Percentiles rank a stretch among this genome's conserved stretches.
Evolutionary conservation across 1,140 invertebrate species (phyloP).

Genomic region (Lepidurus apus): DNA sequence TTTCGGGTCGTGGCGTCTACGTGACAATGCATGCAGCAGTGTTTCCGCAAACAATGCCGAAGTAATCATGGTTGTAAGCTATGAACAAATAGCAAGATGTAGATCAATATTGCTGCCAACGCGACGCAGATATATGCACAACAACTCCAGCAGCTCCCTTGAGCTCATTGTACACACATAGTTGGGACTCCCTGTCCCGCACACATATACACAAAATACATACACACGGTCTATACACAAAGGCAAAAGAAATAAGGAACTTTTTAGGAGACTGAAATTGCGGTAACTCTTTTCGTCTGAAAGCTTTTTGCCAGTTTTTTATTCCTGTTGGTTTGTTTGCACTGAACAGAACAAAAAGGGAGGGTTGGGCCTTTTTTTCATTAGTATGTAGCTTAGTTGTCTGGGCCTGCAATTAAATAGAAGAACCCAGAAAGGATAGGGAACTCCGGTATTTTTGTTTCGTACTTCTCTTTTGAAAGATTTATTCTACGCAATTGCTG

Average conservation of each 20-base stretch:
- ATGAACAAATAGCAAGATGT: not conserved
- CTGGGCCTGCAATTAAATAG: no score
- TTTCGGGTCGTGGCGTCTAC: not conserved
- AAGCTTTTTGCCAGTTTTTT: no score
- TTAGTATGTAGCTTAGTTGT: no score
- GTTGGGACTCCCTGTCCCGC: not conserved
- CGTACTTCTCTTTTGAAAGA: no score
- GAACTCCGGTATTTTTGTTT: no score
- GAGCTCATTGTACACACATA: not conserved
- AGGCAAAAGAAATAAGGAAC: not conserved
- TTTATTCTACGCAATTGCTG: no score
- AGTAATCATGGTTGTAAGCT: slow-evolving; percentile 7
- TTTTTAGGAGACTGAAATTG: not conserved
- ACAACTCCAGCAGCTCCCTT: not conserved
- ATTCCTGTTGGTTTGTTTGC: no score
- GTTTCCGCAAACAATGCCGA: slow-evolving; percentile 14
- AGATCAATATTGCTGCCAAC: slow-evolving; percentile 16
- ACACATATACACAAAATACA: not conserved
- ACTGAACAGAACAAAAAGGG: no score
- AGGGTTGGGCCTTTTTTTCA: no score
- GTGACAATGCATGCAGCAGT: not conserved
- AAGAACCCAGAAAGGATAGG: no score
- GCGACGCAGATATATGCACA: slow-evolving; percentile 13
- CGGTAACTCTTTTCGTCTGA: not conserved
- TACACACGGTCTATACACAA: not conserved